Conservation (phyloP, 1,140 invertebrate genomes). For the Daktulosphaira vitifoliae region DNA sequence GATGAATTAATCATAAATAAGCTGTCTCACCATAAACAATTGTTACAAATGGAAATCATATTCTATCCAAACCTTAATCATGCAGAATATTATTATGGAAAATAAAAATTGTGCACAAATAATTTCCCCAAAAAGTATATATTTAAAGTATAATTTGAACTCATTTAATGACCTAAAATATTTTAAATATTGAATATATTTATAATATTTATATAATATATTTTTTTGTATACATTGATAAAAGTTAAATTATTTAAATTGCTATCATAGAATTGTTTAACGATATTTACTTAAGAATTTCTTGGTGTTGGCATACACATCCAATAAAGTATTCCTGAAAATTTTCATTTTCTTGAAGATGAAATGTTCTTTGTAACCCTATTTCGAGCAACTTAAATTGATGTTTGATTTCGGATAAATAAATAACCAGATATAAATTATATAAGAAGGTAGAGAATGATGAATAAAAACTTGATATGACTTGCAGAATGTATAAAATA, state of each 20-base stretch:
- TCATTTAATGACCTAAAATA: slow-evolving; percentile 6
- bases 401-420: background rate
- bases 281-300: slow-evolving; percentile 4
- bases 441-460: background rate
- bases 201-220: background rate
- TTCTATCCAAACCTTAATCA: slow-evolving; percentile 16
- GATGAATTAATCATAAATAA: too few species aligned
- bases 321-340: background rate
- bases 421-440: background rate
- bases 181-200: too few species aligned
- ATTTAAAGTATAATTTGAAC: slow-evolving; percentile 16
- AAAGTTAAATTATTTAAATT: background rate
- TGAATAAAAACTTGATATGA: background rate
- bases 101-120: background rate
- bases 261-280: background rate
- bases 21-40: background rate
- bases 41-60: background rate
- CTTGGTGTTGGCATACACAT: slow-evolving; percentile 11
- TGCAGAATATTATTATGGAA: background rate
- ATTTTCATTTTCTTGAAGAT: background rate
- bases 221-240: background rate
- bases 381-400: background rate
- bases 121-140: background rate
- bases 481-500: too few species aligned
- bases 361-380: background rate